A percentile compares a stretch with the other conserved stretches of the same genome.
Conservation (phyloP, 2,113 vertebrate genomes). For the Furnarius figulus region DNA sequence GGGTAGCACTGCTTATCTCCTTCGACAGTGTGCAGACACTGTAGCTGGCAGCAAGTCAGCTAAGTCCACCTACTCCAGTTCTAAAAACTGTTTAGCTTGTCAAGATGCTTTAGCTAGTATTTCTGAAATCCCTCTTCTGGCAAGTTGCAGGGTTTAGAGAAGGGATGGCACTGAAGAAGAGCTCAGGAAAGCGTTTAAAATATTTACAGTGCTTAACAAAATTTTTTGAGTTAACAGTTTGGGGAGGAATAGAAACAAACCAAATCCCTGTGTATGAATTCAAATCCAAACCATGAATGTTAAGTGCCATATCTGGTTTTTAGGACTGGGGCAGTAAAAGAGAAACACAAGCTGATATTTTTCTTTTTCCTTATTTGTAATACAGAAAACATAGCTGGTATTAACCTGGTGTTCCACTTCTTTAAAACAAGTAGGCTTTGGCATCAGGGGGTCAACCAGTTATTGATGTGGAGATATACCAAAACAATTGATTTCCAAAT, state of each 20-base stretch:
- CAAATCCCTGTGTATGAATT: background rate
- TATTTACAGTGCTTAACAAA: background rate
- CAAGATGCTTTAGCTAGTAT: slow-evolving; percentile 20
- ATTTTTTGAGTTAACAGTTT: background rate
- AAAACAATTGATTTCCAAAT: background rate
- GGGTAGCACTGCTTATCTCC: background rate
- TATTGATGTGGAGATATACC: background rate
- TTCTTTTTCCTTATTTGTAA: background rate
- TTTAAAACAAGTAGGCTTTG: background rate
- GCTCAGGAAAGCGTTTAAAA: background rate
- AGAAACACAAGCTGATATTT: background rate
- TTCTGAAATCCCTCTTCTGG: background rate
- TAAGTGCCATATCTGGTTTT: background rate
- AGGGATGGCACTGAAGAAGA: background rate
- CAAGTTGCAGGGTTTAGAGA: background rate
- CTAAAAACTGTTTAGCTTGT: slow-evolving; percentile 19
- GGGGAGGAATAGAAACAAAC: background rate
- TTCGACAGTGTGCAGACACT: background rate
- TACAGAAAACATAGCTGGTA: background rate
- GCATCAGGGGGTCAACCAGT: background rate
- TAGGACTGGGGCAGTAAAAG: background rate
- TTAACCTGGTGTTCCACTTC: background rate
- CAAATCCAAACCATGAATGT: background rate
- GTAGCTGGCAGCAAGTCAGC: slow-evolving; percentile 10
- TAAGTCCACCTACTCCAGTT: slow-evolving; percentile 19